Evolutionary conservation across 2,113 vertebrate genomes (phyloP).

Genomic region (Platysteira castanea): DNA sequence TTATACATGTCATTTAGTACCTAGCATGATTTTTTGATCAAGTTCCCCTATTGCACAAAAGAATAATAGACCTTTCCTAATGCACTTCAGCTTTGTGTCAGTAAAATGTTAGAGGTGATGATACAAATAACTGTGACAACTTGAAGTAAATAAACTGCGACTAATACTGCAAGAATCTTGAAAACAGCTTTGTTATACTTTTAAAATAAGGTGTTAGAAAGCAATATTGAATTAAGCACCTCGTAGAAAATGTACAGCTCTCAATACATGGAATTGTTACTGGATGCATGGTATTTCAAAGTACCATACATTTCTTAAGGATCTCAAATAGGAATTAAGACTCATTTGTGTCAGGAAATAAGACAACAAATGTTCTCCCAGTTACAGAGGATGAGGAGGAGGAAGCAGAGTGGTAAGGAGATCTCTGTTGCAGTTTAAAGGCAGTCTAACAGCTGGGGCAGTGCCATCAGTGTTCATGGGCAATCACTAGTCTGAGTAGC

Average conservation of each 20-base stretch:
- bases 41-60: background rate
- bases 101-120: background rate
- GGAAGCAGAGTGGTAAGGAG: background rate
- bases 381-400: background rate
- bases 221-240: background rate
- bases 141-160: background rate
- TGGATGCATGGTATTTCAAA: background rate
- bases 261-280: background rate
- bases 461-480: background rate
- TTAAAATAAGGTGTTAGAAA: background rate
- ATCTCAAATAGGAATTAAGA: background rate
- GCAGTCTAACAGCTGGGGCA: background rate
- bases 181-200: background rate
- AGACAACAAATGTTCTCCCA: background rate
- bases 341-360: background rate
- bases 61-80: background rate
- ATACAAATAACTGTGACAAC: background rate
- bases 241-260: background rate
- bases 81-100: background rate
- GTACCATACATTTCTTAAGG: background rate
- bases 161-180: background rate
- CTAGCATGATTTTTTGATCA: background rate
- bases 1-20: background rate
- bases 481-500: background rate
- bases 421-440: background rate